Evolutionary conservation across 2,797 vertebrate species (phyloP), one percentile per base, ranked within the genome.

Genomic region (Labroides dimidiatus): DNA sequence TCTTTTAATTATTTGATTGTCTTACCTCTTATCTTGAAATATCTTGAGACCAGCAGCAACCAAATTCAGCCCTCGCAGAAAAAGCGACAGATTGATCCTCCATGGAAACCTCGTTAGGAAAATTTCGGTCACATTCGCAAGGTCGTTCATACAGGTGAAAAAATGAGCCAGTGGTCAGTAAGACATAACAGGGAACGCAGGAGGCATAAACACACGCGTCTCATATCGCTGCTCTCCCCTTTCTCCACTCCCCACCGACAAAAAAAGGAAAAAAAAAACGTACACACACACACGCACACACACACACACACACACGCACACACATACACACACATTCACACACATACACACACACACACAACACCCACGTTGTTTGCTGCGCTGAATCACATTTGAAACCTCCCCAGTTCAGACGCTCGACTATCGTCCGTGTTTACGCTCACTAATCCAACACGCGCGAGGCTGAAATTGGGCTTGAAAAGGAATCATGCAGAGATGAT

Each of bases 281-380:
- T 58, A n/a, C 56, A 16, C 42, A 36, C 23, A 48, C 73, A 52
- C 39, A 47, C 70, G 63, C 75, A 16, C 57, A 41, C 24, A 17
- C 56, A 17, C 78, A 3, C 71, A 0, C 56, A 2, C 60, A 9
- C 64, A 19, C 72, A 11, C 81, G 33, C 81, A 82, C 83, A 85
- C n/a, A n/a, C n/a, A n/a, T n/a, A 90, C 91, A 92, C 86, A 91
- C 91, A 92, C 92, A 91, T 89, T 91, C 57, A 41, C 24, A 17
- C 56, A 17, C 78, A 3, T 69, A 0, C 56, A 2, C 60, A 9
- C 64, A 19, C 72, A 11, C 81, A 37, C 81, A 82, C 83, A 85
- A 90, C 91, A 92, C 86, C 92, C 91, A 92, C 92, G 92, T 89
- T 91, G 86, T 87, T 91, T 80, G 70, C 85, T 23, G 84, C 50